Evolutionary conservation across 2,888 invertebrate genomes (phyloP).

Genomic region (Pollenia griseotomentosa): DNA sequence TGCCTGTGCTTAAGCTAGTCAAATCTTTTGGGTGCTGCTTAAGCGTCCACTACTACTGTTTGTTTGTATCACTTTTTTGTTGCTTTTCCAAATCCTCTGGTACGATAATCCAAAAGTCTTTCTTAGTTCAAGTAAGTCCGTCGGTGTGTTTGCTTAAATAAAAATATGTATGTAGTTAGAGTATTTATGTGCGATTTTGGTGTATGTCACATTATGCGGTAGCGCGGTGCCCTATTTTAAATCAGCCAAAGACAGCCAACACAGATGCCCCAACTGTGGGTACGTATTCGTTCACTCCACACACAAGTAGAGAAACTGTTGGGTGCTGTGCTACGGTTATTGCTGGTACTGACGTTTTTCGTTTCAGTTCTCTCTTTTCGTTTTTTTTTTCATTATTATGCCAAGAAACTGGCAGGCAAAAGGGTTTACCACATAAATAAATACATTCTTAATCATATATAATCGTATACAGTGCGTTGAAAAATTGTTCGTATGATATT

Average conservation of each 20-base stretch:
- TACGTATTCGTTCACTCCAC: conserved; percentile 40
- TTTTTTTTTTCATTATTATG: conserved; percentile 56
- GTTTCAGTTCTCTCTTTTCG: background rate
- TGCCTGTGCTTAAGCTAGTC: conserved; percentile 54
- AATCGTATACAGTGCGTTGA: conserved; percentile 48
- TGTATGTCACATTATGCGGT: conserved; percentile 72
- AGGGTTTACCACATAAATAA: conserved; percentile 72
- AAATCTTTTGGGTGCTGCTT: conserved; percentile 59
- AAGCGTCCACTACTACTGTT: conserved; percentile 64
- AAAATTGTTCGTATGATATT: conserved; percentile 20
- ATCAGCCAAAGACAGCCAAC: conserved; percentile 58
- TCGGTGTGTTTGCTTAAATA: background rate
- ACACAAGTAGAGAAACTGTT: conserved; percentile 38
- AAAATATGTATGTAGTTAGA: conserved; percentile 30
- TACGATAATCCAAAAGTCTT: conserved; percentile 43
- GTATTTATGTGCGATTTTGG: conserved; percentile 46
- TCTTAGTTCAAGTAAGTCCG: background rate
- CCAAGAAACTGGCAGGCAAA: conserved; percentile 65
- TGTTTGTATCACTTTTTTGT: conserved; percentile 17
- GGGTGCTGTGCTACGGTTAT: conserved; percentile 67
- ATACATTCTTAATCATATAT: conserved; percentile 69
- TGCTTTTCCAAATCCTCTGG: conserved; percentile 38
- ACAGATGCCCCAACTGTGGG: conserved; percentile 54
- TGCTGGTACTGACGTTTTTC: conserved; percentile 55
- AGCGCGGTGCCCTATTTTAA: conserved; percentile 73